Evolutionary conservation across 2,113 vertebrate genomes (phyloP).

Genomic region (Fregata magnificens): DNA sequence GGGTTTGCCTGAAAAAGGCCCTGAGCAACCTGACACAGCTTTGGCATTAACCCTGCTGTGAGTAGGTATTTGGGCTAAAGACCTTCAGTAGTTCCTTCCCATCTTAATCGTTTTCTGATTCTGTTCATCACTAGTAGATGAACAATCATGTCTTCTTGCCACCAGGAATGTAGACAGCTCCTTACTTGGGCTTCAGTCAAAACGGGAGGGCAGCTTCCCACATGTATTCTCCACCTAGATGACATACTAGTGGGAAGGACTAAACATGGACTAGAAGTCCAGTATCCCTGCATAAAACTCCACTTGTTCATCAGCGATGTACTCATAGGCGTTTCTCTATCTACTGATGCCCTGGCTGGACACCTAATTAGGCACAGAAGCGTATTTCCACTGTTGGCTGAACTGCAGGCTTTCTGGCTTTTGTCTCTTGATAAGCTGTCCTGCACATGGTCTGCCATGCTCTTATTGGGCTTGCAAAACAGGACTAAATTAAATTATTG

Average conservation of each 20-base stretch:
- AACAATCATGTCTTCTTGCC: neutral
- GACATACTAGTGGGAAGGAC: neutral
- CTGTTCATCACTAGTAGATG: neutral
- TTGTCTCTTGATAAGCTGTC: neutral
- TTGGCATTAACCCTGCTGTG: neutral
- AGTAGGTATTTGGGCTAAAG: neutral
- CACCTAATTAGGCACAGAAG: neutral
- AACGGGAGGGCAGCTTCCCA: neutral
- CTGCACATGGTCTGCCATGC: neutral
- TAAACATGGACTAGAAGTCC: neutral
- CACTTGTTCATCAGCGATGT: neutral
- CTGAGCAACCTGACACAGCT: neutral
- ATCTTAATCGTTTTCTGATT: neutral
- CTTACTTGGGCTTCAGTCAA: neutral
- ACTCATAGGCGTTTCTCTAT: neutral
- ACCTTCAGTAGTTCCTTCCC: neutral
- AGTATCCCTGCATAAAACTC: neutral
- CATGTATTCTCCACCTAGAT: neutral
- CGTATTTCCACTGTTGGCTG: neutral
- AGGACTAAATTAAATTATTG: neutral
- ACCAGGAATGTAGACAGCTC: neutral
- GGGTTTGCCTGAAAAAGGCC: neutral
- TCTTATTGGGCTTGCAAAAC: neutral
- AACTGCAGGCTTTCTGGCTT: neutral
- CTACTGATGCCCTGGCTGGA: neutral